Evolutionary conservation across 2,888 invertebrate genomes (phyloP), one percentile per base, ranked within the genome.

Genomic region (Charanyca ferruginea): DNA sequence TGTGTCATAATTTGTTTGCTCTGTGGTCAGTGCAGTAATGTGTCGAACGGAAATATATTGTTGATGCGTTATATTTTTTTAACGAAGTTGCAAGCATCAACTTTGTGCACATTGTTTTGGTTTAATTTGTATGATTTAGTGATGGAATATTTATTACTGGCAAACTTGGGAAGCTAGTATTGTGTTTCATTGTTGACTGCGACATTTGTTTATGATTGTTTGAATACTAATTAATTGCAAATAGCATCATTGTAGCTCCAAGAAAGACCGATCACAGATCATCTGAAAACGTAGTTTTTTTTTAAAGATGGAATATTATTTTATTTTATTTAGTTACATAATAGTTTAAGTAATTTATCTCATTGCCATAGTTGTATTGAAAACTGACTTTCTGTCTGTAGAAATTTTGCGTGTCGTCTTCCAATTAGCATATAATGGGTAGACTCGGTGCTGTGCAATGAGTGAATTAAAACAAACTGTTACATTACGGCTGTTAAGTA

Each of bases 381-480:
- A 77, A 76, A 79, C 79, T 61, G 79, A 73, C 84, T 87, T 87
- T 87, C 84, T 77, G 81, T 83, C 71, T 86, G 85, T 86, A 78
- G 89, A 87, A 89, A 89, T 89, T 79, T 77, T 66, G 85, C 87
- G 89, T 91, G 91, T 92, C 89, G 87, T 88, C 87, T 86, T 80
- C 81, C 86, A 88, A 92, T 92, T 92, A 91, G 85, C 91, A 93
- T 92, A 92, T 89, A 92, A 92, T 92, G 85, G 90, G 80, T 74
- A 57, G 52, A 66, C 67, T 63, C 79, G 73, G 77, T 80, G 83
- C 79, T 83, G 83, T 83, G 89, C 89, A 90, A 90, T 83, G 77
- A 79, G 78, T 86, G 89, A 90, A 91, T 91, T 88, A 89, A 90
- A 90, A 89, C 90, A 88, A 85, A 82, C 84, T 83, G 81, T 90